A percentile compares a stretch with the other conserved stretches of the same genome.
phyloP scores from a whole-genome alignment of 2,888 invertebrate genomes.

The Pyrrhia umbra region DNA sequence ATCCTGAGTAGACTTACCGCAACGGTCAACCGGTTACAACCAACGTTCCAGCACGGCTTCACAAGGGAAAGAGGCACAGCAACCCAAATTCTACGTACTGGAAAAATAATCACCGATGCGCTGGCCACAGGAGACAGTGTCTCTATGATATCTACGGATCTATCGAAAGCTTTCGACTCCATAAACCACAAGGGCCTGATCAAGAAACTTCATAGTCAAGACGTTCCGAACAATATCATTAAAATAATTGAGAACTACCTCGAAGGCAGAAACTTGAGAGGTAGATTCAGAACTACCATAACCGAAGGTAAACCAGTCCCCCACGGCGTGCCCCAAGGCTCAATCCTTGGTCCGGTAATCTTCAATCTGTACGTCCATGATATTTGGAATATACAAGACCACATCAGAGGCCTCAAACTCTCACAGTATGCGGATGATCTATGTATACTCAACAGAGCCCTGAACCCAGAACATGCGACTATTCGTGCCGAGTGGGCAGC shows the following conservation, averaged over 20 bases:
- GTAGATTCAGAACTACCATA: conserved; percentile 11
- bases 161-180: neutral
- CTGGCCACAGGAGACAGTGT: neutral
- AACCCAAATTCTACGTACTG: conserved; percentile 12
- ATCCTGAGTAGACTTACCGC: too few species aligned
- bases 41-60: conserved; percentile 27
- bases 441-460: neutral
- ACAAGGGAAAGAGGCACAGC: conserved; percentile 13
- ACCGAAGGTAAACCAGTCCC: neutral
- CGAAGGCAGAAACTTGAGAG: neutral
- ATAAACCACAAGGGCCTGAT: neutral
- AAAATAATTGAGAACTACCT: neutral
- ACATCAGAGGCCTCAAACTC: neutral
- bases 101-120: conserved; percentile 19
- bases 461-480: neutral
- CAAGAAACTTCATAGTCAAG: neutral
- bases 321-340: conserved; percentile 16
- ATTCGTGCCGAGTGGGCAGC: neutral
- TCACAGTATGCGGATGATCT: neutral
- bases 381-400: conserved; percentile 14
- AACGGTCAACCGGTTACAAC: conserved; percentile 12
- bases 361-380: conserved; percentile 15
- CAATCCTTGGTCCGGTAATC: conserved; percentile 11
- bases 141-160: conserved; percentile 3
- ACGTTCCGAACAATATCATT: neutral